Conservation (phyloP, 2,888 invertebrate species). For the Clitarchus hookeri region DNA sequence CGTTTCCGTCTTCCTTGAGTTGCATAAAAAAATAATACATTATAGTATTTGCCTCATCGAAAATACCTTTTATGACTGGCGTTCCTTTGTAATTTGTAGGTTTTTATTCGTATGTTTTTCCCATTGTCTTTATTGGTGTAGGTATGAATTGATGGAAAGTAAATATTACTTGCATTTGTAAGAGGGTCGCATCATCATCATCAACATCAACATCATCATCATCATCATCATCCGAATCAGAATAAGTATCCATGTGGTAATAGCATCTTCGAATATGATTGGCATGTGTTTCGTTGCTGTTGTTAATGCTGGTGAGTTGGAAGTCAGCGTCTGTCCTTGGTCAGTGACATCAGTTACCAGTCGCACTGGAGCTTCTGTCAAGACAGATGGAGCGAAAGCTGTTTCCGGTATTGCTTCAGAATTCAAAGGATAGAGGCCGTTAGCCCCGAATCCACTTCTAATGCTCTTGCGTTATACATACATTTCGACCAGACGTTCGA, state of each 20-base stretch:
- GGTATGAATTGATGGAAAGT: background rate
- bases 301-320: background rate
- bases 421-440: background rate
- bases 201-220: background rate
- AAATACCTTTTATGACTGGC: background rate
- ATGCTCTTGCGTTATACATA: constrained; percentile 5
- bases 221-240: too few species aligned
- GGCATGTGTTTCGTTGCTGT: background rate
- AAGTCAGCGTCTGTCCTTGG: background rate
- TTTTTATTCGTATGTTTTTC: background rate
- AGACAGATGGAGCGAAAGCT: constrained; percentile 9
- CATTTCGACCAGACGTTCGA: constrained; percentile 42
- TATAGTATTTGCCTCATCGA: background rate
- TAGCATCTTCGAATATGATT: background rate
- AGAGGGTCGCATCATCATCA: background rate
- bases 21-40: too few species aligned
- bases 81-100: background rate
- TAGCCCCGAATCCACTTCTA: background rate
- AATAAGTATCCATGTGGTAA: background rate
- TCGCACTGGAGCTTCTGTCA: background rate
- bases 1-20: background rate
- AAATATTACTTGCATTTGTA: background rate
- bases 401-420: background rate
- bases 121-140: background rate
- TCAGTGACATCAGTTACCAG: background rate